Evolutionary conservation across 2,113 vertebrate genomes (phyloP).

Genomic region (Serinus canaria): DNA sequence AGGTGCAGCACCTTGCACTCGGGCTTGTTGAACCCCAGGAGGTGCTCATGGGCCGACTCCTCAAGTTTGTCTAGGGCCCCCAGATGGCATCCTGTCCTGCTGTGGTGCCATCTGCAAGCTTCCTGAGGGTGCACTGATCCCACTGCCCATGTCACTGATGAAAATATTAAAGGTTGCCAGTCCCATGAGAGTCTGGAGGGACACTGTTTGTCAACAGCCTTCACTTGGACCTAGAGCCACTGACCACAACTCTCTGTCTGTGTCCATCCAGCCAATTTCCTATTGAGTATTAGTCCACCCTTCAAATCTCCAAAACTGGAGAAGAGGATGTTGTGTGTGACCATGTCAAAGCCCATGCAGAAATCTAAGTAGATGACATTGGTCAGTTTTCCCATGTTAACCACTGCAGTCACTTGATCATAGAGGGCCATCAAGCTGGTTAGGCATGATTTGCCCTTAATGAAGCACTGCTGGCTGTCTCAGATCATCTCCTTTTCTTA

Average conservation of each 20-base stretch:
- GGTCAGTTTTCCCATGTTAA: background rate
- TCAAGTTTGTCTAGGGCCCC: background rate
- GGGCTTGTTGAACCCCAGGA: background rate
- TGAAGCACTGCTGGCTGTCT: background rate
- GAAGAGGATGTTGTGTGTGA: background rate
- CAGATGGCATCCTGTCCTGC: background rate
- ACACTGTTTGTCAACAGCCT: accelerated
- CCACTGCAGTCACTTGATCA: background rate
- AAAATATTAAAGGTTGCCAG: background rate
- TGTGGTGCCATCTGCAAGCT: background rate
- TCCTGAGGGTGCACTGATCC: background rate
- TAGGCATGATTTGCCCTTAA: background rate
- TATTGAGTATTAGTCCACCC: background rate
- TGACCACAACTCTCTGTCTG: background rate
- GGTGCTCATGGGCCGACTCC: background rate
- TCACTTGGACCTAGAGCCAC: accelerated
- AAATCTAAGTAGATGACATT: background rate
- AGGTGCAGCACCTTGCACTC: background rate
- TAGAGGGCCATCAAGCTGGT: background rate
- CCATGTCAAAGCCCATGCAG: accelerated
- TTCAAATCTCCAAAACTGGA: background rate
- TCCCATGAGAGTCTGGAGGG: background rate
- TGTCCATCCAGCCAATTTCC: background rate
- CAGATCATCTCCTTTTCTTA: background rate
- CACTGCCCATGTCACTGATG: background rate